Evolutionary conservation across 2,888 invertebrate genomes (phyloP).

Genomic region (Candidula unifasciata): DNA sequence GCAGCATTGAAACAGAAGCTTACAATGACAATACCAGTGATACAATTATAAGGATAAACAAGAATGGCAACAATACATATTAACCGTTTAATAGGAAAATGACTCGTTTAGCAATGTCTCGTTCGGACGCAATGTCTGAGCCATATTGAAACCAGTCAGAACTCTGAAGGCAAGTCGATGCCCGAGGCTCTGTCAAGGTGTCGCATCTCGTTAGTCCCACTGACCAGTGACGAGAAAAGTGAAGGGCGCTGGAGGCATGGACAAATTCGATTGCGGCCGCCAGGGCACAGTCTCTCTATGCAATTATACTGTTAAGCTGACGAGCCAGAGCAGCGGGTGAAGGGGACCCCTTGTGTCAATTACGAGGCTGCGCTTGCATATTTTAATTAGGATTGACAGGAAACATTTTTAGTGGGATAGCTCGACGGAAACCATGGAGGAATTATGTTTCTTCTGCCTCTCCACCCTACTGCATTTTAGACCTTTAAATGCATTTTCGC

Average conservation of each 20-base stretch:
- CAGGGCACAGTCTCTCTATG: background rate
- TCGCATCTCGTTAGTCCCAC: conserved; percentile 29
- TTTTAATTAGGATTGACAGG: conserved; percentile 6
- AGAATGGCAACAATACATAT: background rate
- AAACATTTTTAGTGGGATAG: conserved; percentile 1
- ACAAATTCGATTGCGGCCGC: conserved; percentile 30
- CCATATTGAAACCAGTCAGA: background rate
- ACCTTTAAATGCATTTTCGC: too few species aligned
- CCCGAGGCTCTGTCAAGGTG: conserved; percentile 4
- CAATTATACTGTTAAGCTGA: conserved; percentile 31
- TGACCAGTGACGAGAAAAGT: conserved; percentile 32
- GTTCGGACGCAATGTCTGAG: background rate
- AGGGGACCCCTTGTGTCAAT: conserved; percentile 17
- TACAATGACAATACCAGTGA: background rate
- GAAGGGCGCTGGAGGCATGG: conserved; percentile 15
- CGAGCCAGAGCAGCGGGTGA: conserved; percentile 15
- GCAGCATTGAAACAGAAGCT: too few species aligned
- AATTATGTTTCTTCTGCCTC: too few species aligned
- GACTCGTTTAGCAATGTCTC: background rate
- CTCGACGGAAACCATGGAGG: background rate
- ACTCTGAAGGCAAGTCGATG: background rate
- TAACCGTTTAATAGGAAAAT: background rate
- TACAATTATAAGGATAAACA: background rate
- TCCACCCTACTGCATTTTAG: too few species aligned
- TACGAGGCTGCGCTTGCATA: background rate